A percentile compares a stretch with the other conserved stretches of the same genome.
These are phyloP conservation scores for Notarius lentiginosus DNA, from an alignment of 2,113 vertebrate species.

Conservation along the genomic window DNA sequence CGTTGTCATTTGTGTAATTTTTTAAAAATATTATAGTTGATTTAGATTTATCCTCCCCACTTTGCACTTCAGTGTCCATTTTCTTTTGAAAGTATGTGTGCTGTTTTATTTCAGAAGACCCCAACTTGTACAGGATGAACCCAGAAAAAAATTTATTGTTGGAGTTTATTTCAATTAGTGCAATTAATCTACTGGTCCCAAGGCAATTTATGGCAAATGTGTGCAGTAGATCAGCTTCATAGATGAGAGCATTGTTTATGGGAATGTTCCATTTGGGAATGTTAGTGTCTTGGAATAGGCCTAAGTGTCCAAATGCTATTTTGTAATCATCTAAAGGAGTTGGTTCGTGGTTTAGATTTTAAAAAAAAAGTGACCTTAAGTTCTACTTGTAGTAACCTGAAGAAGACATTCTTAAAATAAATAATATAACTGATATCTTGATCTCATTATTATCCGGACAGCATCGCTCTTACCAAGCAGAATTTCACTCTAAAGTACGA, in stretches of 20 bases:
- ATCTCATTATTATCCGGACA: constrained; percentile 50
- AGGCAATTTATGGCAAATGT: background rate
- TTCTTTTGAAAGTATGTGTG: background rate
- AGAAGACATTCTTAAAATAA: background rate
- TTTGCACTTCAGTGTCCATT: background rate
- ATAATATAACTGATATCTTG: background rate
- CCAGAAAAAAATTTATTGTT: background rate
- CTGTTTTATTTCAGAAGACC: background rate
- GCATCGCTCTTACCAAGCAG: constrained; percentile 79
- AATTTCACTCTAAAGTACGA: constrained; percentile 83
- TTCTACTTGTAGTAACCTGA: background rate
- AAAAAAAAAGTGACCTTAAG: background rate
- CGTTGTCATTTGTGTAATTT: too few relatives aligned
- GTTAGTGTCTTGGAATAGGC: background rate
- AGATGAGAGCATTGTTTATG: background rate
- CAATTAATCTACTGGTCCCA: background rate
- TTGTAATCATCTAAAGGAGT: background rate
- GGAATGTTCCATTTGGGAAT: background rate
- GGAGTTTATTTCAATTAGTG: background rate
- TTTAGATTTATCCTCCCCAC: background rate
- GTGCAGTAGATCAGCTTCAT: background rate
- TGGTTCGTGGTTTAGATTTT: background rate
- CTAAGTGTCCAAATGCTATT: background rate
- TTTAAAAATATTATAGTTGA: too few relatives aligned
- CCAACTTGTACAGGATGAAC: background rate